phyloP scores from a whole-genome alignment of 2,797 vertebrate genomes.

The Prunella strophiata region DNA sequence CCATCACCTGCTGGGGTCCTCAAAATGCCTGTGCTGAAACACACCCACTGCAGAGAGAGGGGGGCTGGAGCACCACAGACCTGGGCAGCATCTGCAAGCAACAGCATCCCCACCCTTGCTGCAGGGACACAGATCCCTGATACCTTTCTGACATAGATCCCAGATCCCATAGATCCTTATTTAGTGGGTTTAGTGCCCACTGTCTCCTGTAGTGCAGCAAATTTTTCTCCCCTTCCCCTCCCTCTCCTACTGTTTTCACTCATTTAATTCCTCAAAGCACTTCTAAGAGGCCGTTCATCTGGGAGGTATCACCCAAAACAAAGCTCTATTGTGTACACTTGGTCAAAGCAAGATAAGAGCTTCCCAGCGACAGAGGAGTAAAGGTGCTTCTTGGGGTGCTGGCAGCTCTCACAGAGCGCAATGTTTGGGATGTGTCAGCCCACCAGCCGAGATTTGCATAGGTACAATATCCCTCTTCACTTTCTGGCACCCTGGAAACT shows the following conservation, averaged over 20 bases:
- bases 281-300: background rate
- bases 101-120: background rate
- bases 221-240: background rate
- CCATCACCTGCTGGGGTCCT: background rate
- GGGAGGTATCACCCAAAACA: background rate
- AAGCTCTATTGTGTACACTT: background rate
- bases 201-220: background rate
- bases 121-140: background rate
- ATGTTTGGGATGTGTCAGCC: slow-evolving; percentile 23
- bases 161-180: background rate
- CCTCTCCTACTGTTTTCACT: background rate
- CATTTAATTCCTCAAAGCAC: background rate
- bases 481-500: slow-evolving; percentile 35
- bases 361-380: background rate
- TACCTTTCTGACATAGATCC: background rate
- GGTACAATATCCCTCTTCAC: slow-evolving; percentile 28
- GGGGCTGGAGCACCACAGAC: background rate
- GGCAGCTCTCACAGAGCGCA: slow-evolving; percentile 12
- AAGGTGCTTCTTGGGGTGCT: slow-evolving; percentile 39
- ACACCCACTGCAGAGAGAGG: rapidly evolving
- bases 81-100: background rate
- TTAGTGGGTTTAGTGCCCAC: background rate
- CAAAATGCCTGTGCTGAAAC: background rate
- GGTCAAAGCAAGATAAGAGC: slow-evolving; percentile 26
- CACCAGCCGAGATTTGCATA: slow-evolving; percentile 4